phyloP scores from a whole-genome alignment of 2,888 invertebrate genomes.

The Eilema griseolum region DNA sequence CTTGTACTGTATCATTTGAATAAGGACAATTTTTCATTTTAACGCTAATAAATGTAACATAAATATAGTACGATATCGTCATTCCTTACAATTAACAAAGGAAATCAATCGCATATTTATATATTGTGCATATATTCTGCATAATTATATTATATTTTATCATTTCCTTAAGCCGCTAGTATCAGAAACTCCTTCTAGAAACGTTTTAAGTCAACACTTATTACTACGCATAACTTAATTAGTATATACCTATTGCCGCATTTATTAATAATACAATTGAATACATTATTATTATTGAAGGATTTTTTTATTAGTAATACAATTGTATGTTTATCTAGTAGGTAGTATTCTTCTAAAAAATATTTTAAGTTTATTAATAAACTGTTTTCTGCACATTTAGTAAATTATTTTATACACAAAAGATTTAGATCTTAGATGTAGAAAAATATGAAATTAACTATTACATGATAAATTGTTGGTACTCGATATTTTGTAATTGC shows the following conservation, averaged over 20 bases:
- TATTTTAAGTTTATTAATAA: too few species aligned
- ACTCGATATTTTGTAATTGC: too few species aligned
- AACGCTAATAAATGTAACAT: neutral
- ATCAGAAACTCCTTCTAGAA: conserved; percentile 6
- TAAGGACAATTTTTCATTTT: conserved; percentile 36
- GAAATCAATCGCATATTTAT: neutral
- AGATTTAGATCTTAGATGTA: too few species aligned
- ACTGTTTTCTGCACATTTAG: too few species aligned
- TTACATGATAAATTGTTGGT: too few species aligned
- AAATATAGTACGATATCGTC: conserved; percentile 28
- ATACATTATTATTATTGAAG: neutral
- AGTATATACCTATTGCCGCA: conserved; percentile 7
- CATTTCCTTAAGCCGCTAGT: conserved; percentile 8
- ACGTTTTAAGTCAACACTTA: neutral
- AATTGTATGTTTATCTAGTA: too few species aligned
- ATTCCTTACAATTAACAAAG: conserved; percentile 31
- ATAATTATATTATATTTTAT: neutral
- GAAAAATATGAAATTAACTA: too few species aligned
- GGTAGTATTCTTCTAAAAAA: too few species aligned
- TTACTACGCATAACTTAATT: neutral
- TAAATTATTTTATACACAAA: too few species aligned
- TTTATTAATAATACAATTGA: too few species aligned
- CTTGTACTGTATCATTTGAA: conserved; percentile 35
- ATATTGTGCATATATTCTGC: neutral
- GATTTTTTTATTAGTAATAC: neutral